A percentile compares a stretch with the other conserved stretches of the same genome.
phyloP scores from a whole-genome alignment of 2,888 invertebrate species.

The Himalopsyche japonica region DNA sequence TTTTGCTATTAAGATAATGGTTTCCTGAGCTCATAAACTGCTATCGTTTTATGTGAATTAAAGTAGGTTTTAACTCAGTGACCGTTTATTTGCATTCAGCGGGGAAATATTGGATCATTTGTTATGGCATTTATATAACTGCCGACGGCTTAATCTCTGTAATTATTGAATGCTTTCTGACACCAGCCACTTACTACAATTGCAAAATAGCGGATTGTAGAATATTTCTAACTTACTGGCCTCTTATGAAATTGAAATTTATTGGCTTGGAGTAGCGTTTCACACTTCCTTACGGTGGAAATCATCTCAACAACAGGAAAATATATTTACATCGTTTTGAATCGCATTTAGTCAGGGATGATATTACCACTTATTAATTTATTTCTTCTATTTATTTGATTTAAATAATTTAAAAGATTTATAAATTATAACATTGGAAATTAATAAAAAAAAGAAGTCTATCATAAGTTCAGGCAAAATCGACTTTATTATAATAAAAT shows the following conservation, averaged over 20 bases:
- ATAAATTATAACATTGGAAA: too few relatives aligned
- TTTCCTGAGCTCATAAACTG: background rate
- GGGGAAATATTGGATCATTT: background rate
- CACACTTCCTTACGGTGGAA: background rate
- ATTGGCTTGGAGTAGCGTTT: background rate
- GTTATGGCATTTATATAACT: background rate
- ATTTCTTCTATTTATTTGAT: too few relatives aligned
- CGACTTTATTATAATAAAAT: too few relatives aligned
- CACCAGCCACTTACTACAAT: background rate
- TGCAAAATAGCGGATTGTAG: background rate
- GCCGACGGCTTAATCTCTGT: background rate
- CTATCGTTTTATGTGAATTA: background rate
- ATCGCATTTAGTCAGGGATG: too few relatives aligned
- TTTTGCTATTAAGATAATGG: background rate
- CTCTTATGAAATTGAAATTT: background rate
- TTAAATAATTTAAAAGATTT: too few relatives aligned
- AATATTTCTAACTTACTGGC: background rate
- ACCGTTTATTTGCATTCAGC: background rate
- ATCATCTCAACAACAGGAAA: too few relatives aligned
- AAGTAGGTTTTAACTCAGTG: background rate
- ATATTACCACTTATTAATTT: too few relatives aligned
- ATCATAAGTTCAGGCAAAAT: too few relatives aligned
- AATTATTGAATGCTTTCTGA: background rate
- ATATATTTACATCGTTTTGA: too few relatives aligned
- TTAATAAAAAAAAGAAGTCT: too few relatives aligned